Conservation (phyloP, 2,888 invertebrate genomes). For the Hedya salicella region DNA sequence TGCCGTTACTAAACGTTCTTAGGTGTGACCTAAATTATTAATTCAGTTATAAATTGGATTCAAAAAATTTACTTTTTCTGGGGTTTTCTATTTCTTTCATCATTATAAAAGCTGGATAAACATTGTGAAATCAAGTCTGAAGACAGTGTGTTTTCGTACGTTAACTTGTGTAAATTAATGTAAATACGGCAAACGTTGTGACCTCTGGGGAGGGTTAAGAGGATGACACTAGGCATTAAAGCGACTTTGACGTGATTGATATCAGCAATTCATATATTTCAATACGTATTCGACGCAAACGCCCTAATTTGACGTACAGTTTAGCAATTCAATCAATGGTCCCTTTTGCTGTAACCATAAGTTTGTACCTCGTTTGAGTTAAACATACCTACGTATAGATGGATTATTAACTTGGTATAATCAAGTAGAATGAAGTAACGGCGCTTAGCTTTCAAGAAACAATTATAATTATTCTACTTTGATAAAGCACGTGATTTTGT, state of each 20-base stretch:
- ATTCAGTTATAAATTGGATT: no score
- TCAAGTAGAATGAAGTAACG: no score
- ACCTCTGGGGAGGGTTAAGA: conserved; percentile 31
- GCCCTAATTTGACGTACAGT: background rate
- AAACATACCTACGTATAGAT: no score
- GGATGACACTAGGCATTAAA: conserved; percentile 28
- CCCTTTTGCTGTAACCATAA: no score
- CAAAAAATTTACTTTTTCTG: no score
- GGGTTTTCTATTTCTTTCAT: no score
- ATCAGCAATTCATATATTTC: background rate
- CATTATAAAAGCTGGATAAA: background rate
- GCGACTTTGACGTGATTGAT: conserved; percentile 18
- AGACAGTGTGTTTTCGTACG: conserved; percentile 26
- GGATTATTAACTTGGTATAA: no score
- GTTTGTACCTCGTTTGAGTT: no score
- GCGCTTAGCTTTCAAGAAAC: no score
- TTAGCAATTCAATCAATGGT: conserved; percentile 1
- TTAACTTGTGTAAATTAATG: conserved; percentile 40
- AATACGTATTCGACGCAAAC: background rate
- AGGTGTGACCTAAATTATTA: background rate
- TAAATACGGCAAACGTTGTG: conserved; percentile 34
- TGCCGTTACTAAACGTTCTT: background rate
- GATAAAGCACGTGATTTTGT: no score
- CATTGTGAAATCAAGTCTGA: conserved; percentile 5
- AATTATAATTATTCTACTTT: no score